phyloP scores from a whole-genome alignment of 1,140 invertebrate species.

The Drosophila aff. region DNA sequence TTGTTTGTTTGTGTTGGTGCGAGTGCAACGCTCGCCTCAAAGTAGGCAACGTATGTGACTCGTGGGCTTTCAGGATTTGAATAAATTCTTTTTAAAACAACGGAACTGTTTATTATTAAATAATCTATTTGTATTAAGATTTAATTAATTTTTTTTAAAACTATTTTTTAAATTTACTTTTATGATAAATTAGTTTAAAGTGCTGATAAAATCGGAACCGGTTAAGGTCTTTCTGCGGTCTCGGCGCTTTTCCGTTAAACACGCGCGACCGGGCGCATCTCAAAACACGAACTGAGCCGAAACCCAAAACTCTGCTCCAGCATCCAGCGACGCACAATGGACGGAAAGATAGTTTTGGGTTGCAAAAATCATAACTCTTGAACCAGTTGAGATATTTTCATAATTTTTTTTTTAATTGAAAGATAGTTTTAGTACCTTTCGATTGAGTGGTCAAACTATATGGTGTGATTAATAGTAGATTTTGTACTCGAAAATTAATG shows the following conservation, averaged over 20 bases:
- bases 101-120: not conserved
- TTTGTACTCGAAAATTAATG: no score
- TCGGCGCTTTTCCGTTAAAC: constrained; percentile 62
- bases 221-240: constrained; percentile 38
- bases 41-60: constrained; percentile 44
- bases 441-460: no score
- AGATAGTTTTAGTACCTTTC: no score
- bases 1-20: constrained; percentile 27
- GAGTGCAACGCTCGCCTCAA: constrained; percentile 46
- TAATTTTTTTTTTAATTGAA: no score
- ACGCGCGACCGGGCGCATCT: constrained; percentile 80
- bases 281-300: constrained; percentile 83
- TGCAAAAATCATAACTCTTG: no score
- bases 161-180: constrained; percentile 3
- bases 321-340: constrained; percentile 11
- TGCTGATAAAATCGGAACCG: constrained; percentile 45
- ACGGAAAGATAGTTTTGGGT: no score
- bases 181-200: constrained; percentile 21
- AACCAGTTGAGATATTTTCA: no score
- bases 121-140: not conserved
- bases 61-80: not conserved
- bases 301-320: constrained; percentile 57
- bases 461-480: no score
- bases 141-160: not conserved
- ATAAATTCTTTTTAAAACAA: not conserved